phyloP scores from a whole-genome alignment of 2,113 vertebrate species.

The Chamaetylas fuelleborni region DNA sequence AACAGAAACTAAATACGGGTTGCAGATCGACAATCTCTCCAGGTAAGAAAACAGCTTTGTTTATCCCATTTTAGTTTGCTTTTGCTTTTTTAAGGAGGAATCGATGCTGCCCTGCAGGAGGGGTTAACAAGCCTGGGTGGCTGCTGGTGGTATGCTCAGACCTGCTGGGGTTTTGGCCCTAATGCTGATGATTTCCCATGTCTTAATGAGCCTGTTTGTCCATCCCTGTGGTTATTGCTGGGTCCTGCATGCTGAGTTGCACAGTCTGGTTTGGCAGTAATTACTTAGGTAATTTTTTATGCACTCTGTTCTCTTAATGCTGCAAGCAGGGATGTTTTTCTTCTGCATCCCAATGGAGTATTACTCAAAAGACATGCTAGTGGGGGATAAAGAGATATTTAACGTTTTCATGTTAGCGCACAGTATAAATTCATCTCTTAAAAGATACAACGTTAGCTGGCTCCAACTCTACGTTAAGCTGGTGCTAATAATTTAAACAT shows the following conservation, averaged over 20 bases:
- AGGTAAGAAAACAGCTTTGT: conserved; percentile 73
- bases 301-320: not conserved
- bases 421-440: not conserved
- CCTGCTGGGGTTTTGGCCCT: not conserved
- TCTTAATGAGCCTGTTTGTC: conserved; percentile 17
- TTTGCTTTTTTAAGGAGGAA: not conserved
- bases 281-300: not conserved
- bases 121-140: not conserved
- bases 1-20: conserved; percentile 89
- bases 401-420: not conserved
- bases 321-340: not conserved
- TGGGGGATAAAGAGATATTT: not conserved
- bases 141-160: not conserved
- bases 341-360: not conserved
- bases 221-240: not conserved
- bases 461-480: not conserved
- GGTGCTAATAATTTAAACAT: not conserved
- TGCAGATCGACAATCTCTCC: conserved; percentile 91
- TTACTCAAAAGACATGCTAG: not conserved
- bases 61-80: not conserved
- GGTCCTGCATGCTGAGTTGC: not conserved
- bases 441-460: not conserved
- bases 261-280: not conserved
- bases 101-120: not conserved
- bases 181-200: not conserved